Percentiles rank a stretch among this genome's conserved stretches.
Evolutionary conservation across 2,113 vertebrate genomes (phyloP).

Genomic region (Gymnocephalus cernua): DNA sequence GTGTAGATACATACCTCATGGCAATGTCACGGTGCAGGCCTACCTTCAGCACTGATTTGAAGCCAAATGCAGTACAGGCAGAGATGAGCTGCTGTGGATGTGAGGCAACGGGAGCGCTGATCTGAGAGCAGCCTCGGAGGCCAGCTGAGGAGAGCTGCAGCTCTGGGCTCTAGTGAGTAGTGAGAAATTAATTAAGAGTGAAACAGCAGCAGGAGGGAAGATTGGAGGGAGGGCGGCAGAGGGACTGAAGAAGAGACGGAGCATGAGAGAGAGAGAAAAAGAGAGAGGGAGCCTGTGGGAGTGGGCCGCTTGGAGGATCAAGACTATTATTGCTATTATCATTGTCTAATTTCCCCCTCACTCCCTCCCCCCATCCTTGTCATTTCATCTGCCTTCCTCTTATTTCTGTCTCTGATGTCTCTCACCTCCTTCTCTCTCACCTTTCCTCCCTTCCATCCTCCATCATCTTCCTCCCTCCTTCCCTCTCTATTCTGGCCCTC

Average conservation of each 20-base stretch:
- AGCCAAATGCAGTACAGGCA: slow-evolving; percentile 30
- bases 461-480: slow-evolving; percentile 39
- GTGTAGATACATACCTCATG: slow-evolving; percentile 41
- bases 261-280: slow-evolving; percentile 31
- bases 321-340: slow-evolving; percentile 82
- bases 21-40: slow-evolving; percentile 61
- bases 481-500: slow-evolving; percentile 62
- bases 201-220: slow-evolving; percentile 78
- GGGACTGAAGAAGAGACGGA: slow-evolving; percentile 58
- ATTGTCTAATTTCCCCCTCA: slow-evolving; percentile 73
- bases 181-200: slow-evolving; percentile 87
- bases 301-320: slow-evolving; percentile 75
- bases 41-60: slow-evolving; percentile 66
- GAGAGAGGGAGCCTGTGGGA: slow-evolving; percentile 64
- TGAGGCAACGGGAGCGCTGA: slow-evolving; percentile 62
- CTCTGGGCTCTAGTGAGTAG: slow-evolving; percentile 77
- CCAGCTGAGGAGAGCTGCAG: slow-evolving; percentile 70
- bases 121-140: slow-evolving; percentile 71
- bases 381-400: slow-evolving; percentile 37
- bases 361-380: slow-evolving; percentile 37
- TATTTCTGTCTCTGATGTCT: slow-evolving; percentile 20
- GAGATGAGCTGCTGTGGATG: slow-evolving; percentile 57
- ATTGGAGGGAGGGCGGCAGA: slow-evolving; percentile 65
- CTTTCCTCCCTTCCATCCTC: slow-evolving; percentile 29
- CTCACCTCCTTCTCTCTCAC: slow-evolving; percentile 19